Evolutionary conservation across 2,888 invertebrate genomes (phyloP).

Genomic region (Ptychoptera contaminata): DNA sequence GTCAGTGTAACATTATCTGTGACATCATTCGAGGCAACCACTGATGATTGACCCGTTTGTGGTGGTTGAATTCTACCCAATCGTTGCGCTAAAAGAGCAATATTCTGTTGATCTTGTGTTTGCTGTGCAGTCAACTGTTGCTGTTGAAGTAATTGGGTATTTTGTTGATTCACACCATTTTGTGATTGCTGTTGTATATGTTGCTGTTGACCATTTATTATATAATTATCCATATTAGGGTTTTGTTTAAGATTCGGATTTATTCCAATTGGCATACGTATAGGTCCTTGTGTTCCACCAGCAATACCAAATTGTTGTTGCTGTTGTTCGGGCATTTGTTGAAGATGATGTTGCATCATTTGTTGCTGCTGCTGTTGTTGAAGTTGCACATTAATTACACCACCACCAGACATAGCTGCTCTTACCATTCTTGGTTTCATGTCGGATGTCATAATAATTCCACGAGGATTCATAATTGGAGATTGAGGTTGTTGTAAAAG

Average conservation of each 20-base stretch:
- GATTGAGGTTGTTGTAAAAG: slow-evolving; percentile 1
- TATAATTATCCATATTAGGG: not conserved
- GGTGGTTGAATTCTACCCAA: slow-evolving; percentile 4
- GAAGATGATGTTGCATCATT: slow-evolving; percentile 3
- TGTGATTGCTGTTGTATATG: slow-evolving; percentile 3
- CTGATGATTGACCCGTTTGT: slow-evolving; percentile 6
- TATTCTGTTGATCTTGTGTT: slow-evolving; percentile 4
- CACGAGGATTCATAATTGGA: slow-evolving; percentile 4
- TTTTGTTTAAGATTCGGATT: not conserved
- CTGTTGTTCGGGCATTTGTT: slow-evolving; percentile 7
- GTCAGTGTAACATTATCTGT: not conserved
- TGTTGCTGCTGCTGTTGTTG: slow-evolving; percentile 9
- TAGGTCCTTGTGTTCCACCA: not conserved
- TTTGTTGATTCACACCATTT: not conserved
- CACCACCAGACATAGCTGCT: slow-evolving; percentile 7
- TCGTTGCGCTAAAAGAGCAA: slow-evolving; percentile 6
- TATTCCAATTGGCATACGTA: slow-evolving; percentile 2
- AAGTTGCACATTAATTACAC: slow-evolving; percentile 9
- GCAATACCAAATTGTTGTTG: slow-evolving; percentile 6
- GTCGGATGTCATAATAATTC: slow-evolving; percentile 14
- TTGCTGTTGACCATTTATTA: too few relatives aligned
- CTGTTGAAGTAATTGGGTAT: not conserved
- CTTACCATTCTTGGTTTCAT: slow-evolving; percentile 23
- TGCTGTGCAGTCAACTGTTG: slow-evolving; percentile 6
- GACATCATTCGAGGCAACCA: slow-evolving; percentile 11